Conservation (phyloP, 1,140 invertebrate genomes). For the Kradibia gibbosae region DNA sequence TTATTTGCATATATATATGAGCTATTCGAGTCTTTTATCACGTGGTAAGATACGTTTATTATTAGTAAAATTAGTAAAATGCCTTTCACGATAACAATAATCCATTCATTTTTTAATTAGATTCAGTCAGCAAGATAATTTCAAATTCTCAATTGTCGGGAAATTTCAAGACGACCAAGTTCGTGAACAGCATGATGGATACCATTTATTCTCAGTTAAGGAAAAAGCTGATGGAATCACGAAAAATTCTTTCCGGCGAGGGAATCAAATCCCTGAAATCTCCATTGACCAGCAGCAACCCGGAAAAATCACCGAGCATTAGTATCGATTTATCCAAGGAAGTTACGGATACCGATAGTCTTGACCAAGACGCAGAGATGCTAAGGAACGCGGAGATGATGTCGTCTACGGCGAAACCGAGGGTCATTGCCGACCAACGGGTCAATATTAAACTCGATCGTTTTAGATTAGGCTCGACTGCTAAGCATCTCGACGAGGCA, state of each 20-base stretch:
- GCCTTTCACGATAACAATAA: no score
- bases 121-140: neutral
- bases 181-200: conserved; percentile 65
- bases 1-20: no score
- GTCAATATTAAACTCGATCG: conserved; percentile 58
- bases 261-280: conserved; percentile 16
- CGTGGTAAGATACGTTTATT: no score
- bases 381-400: neutral
- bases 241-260: conserved; percentile 58
- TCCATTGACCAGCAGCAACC: neutral
- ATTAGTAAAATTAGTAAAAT: no score
- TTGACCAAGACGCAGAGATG: conserved; percentile 46
- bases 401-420: conserved; percentile 53
- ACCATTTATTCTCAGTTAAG: conserved; percentile 60
- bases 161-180: conserved; percentile 48
- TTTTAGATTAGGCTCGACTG: conserved; percentile 37
- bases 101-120: neutral
- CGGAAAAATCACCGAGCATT: conserved; percentile 26
- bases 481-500: neutral
- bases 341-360: conserved; percentile 13
- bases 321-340: conserved; percentile 32
- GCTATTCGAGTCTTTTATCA: no score
- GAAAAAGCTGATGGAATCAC: conserved; percentile 61
- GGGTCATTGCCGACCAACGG: conserved; percentile 59
- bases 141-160: neutral